These are phyloP conservation scores for Ciconia nigra DNA, from an alignment of 2,797 vertebrate species.

Conservation along the genomic window DNA sequence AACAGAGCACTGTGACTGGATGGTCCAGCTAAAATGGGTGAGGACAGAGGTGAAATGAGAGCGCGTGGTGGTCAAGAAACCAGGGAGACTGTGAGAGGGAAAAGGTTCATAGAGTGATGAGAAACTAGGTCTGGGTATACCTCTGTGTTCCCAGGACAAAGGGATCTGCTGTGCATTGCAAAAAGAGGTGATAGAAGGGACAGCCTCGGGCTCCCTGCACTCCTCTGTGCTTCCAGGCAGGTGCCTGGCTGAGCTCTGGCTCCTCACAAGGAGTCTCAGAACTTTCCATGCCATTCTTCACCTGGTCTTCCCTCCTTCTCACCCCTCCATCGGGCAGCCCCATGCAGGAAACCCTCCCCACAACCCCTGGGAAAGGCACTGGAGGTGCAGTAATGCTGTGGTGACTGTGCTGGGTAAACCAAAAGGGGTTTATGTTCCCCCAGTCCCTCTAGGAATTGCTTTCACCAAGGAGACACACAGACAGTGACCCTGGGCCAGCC, in stretches of 20 bases:
- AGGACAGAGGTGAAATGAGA: neutral
- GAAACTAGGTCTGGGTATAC: neutral
- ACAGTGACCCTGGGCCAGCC: neutral
- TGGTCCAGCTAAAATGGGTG: neutral
- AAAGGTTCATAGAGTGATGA: neutral
- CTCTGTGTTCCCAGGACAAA: neutral
- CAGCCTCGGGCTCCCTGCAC: neutral
- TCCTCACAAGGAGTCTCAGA: neutral
- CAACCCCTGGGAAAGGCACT: neutral
- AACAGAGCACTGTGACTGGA: neutral
- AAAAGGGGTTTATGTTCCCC: neutral
- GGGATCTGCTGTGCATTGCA: slow-evolving; percentile 14
- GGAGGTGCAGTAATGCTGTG: neutral
- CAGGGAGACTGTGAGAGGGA: neutral
- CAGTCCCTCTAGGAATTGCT: neutral
- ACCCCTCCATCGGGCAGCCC: neutral
- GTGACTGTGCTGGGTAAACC: neutral
- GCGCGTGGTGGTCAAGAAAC: neutral
- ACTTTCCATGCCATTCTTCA: neutral
- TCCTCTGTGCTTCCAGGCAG: neutral
- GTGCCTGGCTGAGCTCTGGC: neutral
- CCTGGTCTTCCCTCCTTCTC: neutral
- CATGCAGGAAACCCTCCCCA: neutral
- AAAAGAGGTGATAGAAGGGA: neutral
- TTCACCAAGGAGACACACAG: neutral